A percentile compares a stretch with the other conserved stretches of the same genome.
Evolutionary conservation across 2,797 vertebrate genomes (phyloP).

Genomic region (Alca torda): DNA sequence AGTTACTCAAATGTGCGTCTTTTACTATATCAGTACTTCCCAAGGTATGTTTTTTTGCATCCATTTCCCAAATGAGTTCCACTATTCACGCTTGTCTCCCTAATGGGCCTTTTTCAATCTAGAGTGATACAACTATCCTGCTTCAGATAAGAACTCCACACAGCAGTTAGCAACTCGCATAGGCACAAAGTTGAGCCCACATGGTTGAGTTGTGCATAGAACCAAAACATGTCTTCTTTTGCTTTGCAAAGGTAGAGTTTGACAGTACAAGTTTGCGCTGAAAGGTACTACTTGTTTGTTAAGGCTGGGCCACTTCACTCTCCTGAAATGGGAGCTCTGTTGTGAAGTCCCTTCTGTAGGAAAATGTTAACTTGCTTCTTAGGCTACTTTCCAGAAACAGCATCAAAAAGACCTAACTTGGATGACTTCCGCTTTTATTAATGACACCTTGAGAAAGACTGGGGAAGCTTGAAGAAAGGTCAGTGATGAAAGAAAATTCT

Average conservation of each 20-base stretch:
- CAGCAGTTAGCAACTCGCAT: neutral
- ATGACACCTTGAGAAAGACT: neutral
- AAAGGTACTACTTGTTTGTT: neutral
- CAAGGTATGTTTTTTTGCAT: neutral
- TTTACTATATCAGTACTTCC: neutral
- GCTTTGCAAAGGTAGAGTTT: neutral
- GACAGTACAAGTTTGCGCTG: neutral
- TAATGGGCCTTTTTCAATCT: neutral
- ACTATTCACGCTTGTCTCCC: neutral
- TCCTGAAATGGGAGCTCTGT: neutral
- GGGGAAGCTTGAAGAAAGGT: conserved; percentile 23
- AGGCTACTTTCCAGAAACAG: neutral
- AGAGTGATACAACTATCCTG: neutral
- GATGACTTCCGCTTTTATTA: neutral
- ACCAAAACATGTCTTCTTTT: neutral
- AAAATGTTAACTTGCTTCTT: conserved; percentile 29
- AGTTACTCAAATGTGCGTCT: neutral
- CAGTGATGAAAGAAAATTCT: conserved; percentile 4
- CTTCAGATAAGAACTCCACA: neutral
- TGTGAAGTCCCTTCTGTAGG: neutral
- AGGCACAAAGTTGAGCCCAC: neutral
- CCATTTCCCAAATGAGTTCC: neutral
- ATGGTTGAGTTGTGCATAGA: neutral
- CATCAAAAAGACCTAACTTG: neutral
- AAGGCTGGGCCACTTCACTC: neutral